Conservation (phyloP, 2,113 vertebrate genomes). For the Trematocara variabile region DNA sequence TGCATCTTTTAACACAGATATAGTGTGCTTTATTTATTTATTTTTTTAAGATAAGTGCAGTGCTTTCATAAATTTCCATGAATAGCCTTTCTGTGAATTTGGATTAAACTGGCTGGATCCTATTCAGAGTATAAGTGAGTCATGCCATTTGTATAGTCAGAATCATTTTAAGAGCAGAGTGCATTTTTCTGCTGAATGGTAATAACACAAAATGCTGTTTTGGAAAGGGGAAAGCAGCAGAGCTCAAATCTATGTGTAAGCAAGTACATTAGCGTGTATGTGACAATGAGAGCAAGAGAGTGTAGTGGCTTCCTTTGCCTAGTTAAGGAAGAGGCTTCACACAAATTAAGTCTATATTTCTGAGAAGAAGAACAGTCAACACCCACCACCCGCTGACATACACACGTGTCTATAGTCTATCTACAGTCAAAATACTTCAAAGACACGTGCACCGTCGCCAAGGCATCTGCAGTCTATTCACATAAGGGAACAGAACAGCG, state of each 20-base stretch:
- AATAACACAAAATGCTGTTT: background rate
- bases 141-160: background rate
- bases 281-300: background rate
- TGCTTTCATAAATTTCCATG: background rate
- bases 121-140: background rate
- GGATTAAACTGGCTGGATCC: background rate
- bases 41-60: background rate
- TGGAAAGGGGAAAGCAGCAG: background rate
- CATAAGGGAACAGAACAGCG: slow-evolving; percentile 7
- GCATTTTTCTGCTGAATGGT: background rate
- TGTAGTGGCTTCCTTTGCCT: background rate
- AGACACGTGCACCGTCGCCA: background rate
- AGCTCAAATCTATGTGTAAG: background rate
- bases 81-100: background rate
- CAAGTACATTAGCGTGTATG: background rate
- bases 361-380: slow-evolving; percentile 3
- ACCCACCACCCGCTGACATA: background rate
- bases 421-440: slow-evolving; percentile 24
- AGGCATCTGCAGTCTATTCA: background rate
- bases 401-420: background rate
- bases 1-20: background rate
- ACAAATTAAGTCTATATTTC: slow-evolving; percentile 66
- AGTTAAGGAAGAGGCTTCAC: slow-evolving; percentile 27
- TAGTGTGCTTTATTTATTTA: background rate
- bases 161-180: background rate